Evolutionary conservation across 2,888 invertebrate species (phyloP), one percentile per base, ranked within the genome.

Genomic region (Troides oblongomaculatus): DNA sequence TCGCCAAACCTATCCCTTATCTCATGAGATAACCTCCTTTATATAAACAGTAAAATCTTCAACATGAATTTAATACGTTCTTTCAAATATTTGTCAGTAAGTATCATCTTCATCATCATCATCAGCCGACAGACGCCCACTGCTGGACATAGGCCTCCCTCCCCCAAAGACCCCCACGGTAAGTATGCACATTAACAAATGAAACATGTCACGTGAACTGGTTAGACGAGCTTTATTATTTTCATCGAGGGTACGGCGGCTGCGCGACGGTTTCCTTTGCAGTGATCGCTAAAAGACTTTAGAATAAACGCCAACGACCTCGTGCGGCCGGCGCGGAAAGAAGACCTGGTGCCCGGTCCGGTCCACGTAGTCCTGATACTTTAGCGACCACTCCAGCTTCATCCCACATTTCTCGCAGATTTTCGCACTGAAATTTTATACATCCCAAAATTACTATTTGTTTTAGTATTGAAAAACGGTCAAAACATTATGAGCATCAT

Each of bases 311-410:
- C 83, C 58, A n/a, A 91, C 90, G 0, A 81, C 79, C 14, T 80
- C 81, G 71, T 94, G 93, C 0, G 94, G 94, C 1, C 87, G 77
- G 0, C 93, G 84, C 1, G 94, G 93, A 72, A 85, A 90, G 79
- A 94, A 93, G 23, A 94, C 87, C 0, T 89, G 87, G 71, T 88
- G 85, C 0, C 93, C 88, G 36, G 87, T 79, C 18, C 82, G 80
- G 71, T 93, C 93, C 1, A 93, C 81, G 72, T 92, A 94, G 0
- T 93, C 89, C 0, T 86, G 81, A 74, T 93, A 94, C 1, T 93
- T 84, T 83, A 94, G 90, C 43, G 90, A 84, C 84, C 92, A 92
- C 2, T 85, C 87, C 12, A 81, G 76, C 72, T 88, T 85, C 93
- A 94, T 93, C 18, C 89, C 90, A 64, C 88, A 79, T 66, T 84